Percentiles rank a stretch among this genome's conserved stretches.
phyloP scores from a whole-genome alignment of 2,888 invertebrate species.

The Hemicrepidius hirtus region DNA sequence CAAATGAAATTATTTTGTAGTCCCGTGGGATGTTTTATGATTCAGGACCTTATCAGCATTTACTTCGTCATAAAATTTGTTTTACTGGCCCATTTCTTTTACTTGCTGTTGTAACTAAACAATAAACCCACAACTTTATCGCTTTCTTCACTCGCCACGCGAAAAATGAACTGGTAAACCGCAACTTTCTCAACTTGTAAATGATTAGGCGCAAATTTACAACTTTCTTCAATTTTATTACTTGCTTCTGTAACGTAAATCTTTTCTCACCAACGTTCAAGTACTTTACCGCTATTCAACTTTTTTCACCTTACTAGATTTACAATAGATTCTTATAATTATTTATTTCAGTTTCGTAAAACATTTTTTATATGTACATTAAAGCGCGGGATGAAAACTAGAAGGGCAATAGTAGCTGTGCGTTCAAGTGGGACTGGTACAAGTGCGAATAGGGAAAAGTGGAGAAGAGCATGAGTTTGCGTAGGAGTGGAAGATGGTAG shows the following conservation, averaged over 20 bases:
- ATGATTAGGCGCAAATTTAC: conserved; percentile 18
- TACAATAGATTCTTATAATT: too few relatives aligned
- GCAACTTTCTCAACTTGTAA: conserved; percentile 27
- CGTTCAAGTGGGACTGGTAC: too few relatives aligned
- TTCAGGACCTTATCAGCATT: conserved; percentile 53
- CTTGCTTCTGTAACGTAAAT: background rate
- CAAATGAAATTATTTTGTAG: conserved; percentile 60
- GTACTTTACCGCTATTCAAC: too few relatives aligned
- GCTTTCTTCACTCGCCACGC: conserved; percentile 32
- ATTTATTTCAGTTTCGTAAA: too few relatives aligned
- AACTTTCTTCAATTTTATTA: conserved; percentile 3
- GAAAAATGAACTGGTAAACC: conserved; percentile 27
- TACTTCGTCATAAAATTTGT: conserved; percentile 53
- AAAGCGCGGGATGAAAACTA: too few relatives aligned
- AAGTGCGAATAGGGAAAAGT: too few relatives aligned
- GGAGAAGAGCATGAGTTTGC: too few relatives aligned
- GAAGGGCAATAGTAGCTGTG: too few relatives aligned
- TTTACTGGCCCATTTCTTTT: conserved; percentile 48
- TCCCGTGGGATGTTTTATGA: conserved; percentile 53
- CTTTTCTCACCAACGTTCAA: too few relatives aligned
- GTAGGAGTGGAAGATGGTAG: too few relatives aligned
- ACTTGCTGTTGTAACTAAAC: conserved; percentile 47
- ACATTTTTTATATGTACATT: too few relatives aligned
- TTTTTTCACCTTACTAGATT: too few relatives aligned
- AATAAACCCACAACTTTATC: conserved; percentile 43